Conservation (phyloP, 2,113 vertebrate genomes). For the Sprattus sprattus region DNA sequence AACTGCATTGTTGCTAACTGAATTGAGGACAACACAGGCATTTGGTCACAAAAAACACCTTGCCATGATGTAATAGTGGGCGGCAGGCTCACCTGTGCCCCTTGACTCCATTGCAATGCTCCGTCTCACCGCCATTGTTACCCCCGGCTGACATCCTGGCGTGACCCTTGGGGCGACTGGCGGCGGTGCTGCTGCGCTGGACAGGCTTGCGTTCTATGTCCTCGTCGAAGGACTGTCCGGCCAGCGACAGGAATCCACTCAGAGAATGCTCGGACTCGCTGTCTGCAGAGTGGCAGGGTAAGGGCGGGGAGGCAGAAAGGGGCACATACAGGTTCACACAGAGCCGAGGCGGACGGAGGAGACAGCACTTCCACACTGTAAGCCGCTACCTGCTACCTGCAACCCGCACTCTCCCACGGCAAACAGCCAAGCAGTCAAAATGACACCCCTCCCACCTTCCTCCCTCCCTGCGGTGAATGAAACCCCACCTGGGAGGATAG, state of each 20-base stretch:
- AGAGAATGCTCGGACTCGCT: slow-evolving; percentile 81
- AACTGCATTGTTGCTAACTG: neutral
- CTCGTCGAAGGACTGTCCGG: slow-evolving; percentile 74
- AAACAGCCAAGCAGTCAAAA: slow-evolving; percentile 48
- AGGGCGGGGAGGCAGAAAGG: slow-evolving; percentile 45
- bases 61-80: neutral
- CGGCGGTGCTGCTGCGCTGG: slow-evolving; percentile 49
- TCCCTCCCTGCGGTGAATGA: slow-evolving; percentile 53
- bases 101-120: slow-evolving; percentile 85
- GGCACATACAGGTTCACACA: slow-evolving; percentile 20
- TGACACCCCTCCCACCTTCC: slow-evolving; percentile 57
- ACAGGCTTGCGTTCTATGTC: slow-evolving; percentile 64
- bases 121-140: slow-evolving; percentile 77
- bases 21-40: neutral
- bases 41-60: neutral
- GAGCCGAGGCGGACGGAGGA: neutral
- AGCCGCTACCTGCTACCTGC: slow-evolving; percentile 6
- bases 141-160: slow-evolving; percentile 81
- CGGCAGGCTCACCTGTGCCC: slow-evolving; percentile 84
- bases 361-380: neutral
- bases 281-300: slow-evolving; percentile 75
- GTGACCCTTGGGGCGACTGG: slow-evolving; percentile 59
- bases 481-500: slow-evolving; percentile 80
- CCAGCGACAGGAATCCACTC: slow-evolving; percentile 82
- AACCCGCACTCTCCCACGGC: slow-evolving; percentile 10